Evolutionary conservation across 2,797 vertebrate species (phyloP).

Genomic region (Scyliorhinus canicula): DNA sequence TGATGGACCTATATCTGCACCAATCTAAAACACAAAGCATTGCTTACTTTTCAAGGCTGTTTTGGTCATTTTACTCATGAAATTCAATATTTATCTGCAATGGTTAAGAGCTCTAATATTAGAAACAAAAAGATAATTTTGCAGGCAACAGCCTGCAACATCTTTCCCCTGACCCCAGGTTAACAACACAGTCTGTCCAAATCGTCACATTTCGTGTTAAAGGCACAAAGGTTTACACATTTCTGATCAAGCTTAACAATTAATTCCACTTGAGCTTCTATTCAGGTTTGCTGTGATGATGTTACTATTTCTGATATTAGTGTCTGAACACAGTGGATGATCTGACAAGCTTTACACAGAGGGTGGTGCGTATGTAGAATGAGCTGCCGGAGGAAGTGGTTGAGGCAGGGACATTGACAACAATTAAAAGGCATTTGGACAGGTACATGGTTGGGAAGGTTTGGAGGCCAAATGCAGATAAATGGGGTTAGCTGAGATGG

Average conservation of each 20-base stretch:
- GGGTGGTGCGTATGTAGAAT: too few relatives aligned
- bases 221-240: not conserved
- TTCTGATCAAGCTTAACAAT: not conserved
- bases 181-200: not conserved
- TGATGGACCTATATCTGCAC: not conserved
- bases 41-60: not conserved
- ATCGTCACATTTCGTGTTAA: not conserved
- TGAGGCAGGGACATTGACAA: too few relatives aligned
- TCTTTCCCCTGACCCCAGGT: not conserved
- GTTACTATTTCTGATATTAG: not conserved
- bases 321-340: not conserved
- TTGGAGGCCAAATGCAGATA: too few relatives aligned
- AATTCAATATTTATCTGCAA: slow-evolving; percentile 17
- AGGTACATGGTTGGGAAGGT: too few relatives aligned
- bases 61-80: not conserved
- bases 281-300: not conserved
- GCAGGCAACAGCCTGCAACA: not conserved
- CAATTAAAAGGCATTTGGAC: too few relatives aligned
- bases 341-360: not conserved
- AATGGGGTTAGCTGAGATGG: too few relatives aligned
- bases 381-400: too few relatives aligned
- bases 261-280: not conserved
- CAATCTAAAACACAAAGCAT: not conserved
- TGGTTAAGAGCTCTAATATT: not conserved
- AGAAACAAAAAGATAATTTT: not conserved